Evolutionary conservation across 2,113 vertebrate species (phyloP), one percentile per base, ranked within the genome.

Genomic region (Orientallactaga bullata): DNA sequence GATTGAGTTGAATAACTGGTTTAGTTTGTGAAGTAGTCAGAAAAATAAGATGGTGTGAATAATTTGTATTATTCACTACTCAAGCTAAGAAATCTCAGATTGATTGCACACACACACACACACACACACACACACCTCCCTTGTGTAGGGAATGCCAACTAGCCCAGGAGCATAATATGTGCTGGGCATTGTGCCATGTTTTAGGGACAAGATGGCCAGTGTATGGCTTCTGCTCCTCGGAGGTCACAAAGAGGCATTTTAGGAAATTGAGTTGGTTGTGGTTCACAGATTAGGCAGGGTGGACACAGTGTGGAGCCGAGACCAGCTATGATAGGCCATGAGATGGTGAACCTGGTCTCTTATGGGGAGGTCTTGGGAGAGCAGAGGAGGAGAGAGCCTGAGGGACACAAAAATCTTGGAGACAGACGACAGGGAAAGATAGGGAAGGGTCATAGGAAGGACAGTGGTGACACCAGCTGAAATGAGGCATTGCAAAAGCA

Each of bases 11-110:
- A 83, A 68, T 76, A 83, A 94, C 82, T 79, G 65, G 21, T 71
- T 93, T 88, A 74, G 16, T 79, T n/a, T 80, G 18, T 72, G n/a
- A 92, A 86, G 61, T 23, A 63, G 32, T 55, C 71, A 77, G 91
- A 91, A 89, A 91, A 95, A 84, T 85, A 85, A 92, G 83, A 80
- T 24, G 30, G 55, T 61, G 51, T 87, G 63, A 91, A 87, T 95
- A 95, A 91, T 89, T 92, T 60, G 73, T 86, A 28, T 61, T 63
- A 78, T 61, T 47, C 73, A 92, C 20, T 23, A 68, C 76, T 87
- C 47, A 84, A 68, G 88, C 84, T 76, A 81, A 71, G 71, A 78
- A 91, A 76, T 47, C 39, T 83, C 13, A 89, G 79, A 74, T 7
- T 84, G 76, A 55, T 84, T 18, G 37, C 55, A 51, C 24, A 51